These are phyloP conservation scores for Callipepla californica DNA, from an alignment of 2,113 vertebrate species.

Conservation along the genomic window DNA sequence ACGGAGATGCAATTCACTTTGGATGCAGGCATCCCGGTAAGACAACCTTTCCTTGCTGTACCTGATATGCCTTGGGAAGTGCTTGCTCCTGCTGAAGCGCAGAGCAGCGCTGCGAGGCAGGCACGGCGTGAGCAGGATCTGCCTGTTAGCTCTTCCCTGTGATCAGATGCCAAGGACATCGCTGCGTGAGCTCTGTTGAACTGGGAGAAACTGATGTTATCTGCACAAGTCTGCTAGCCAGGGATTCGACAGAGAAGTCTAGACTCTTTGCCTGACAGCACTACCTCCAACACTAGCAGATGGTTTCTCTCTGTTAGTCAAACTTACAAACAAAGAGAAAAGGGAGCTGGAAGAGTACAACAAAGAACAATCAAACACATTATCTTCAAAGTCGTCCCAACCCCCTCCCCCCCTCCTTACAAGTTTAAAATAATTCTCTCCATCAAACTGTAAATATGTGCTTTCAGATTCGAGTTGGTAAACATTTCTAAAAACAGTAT, in stretches of 20 bases:
- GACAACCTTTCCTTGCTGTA: background rate
- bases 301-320: conserved; percentile 64
- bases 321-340: conserved; percentile 45
- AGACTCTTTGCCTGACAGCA: conserved; percentile 63
- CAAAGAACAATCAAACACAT: conserved; percentile 51
- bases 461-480: conserved; percentile 10
- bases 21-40: background rate
- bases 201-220: conserved; percentile 26
- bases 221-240: conserved; percentile 3
- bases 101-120: background rate
- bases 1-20: background rate
- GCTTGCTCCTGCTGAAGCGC: background rate
- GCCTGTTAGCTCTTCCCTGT: conserved; percentile 20
- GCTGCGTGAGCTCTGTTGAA: conserved; percentile 39
- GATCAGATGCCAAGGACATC: conserved; percentile 42
- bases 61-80: background rate
- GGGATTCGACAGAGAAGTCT: conserved; percentile 33
- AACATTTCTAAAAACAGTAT: conserved; percentile 33
- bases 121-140: background rate
- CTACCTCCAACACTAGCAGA: conserved; percentile 66
- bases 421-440: conserved; percentile 24
- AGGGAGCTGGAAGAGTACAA: conserved; percentile 57
- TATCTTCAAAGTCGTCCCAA: background rate
- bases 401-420: background rate
- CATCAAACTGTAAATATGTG: background rate